Base-by-base conservation (phyloP, 2,797 vertebrate genomes). In the Mormyrops boulengeri region DNA sequence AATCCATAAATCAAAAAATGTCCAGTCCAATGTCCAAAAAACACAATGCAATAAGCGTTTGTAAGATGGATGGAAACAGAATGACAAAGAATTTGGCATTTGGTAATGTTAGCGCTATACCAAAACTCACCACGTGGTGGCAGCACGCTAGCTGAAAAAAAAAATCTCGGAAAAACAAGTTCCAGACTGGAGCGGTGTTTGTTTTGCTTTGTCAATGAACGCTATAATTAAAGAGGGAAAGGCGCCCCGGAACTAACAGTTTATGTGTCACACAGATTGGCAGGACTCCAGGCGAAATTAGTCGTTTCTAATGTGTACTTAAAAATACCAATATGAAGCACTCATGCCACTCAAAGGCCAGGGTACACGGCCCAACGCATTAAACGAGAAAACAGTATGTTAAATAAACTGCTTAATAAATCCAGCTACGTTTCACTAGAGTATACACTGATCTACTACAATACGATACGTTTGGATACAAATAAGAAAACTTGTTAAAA, bases 191-290 rank as follows among this genome's bases (percentile, higher is more conserved):
- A 85, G 44, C 3, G 11, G 52, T 17, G 44, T 87, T 53, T 87
- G 47, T 87, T 55, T 88, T 88, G 49, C 19, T 50, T 73, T 50
- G 88, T 66, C 60, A 88, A 47, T 88, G 88, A 77, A 88, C 66
- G 62, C 38, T 53, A 66, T 73, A 88, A 50, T 88, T 88, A 73
- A 9, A 88, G 62, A 77, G 88, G 34, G 66, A 88, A 88, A 50
- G 30, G 88, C 22, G 11, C 44, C 49, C 44, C 22, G 41, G 66
- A 77, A 53, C 60, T 50, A 87, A 44, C 34, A 62, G 87, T 69
- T 69, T 47, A 60, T 22, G 57, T 88, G 66, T 73, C 66, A 73
- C 66, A 73, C 30, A 38, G 66, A 73, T 73, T 66, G 55, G 55
- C 60, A 69, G 1, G 34, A 47, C 55, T 49, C 26, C 87, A 88